Evolutionary conservation across 2,797 vertebrate genomes (phyloP).

Genomic region (Iguana delicatissima): DNA sequence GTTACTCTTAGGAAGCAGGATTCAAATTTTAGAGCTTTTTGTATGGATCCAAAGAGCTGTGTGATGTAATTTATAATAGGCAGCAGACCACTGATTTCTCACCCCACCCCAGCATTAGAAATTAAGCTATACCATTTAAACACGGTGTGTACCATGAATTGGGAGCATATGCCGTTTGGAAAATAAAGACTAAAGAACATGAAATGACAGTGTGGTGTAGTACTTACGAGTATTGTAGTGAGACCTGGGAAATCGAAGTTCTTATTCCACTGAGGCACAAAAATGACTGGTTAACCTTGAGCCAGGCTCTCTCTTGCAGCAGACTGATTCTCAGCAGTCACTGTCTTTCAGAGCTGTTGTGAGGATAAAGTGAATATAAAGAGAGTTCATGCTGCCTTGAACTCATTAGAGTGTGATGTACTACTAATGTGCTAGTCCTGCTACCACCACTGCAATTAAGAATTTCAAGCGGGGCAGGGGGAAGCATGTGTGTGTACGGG

Average conservation of each 20-base stretch:
- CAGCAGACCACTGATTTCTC: not conserved
- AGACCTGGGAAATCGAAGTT: not conserved
- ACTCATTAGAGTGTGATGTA: not conserved
- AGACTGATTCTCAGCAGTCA: not conserved
- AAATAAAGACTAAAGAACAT: not conserved
- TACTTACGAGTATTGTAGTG: not conserved
- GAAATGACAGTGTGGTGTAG: not conserved
- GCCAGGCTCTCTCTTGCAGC: not conserved
- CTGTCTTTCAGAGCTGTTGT: not conserved
- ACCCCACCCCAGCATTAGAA: not conserved
- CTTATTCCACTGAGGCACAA: not conserved
- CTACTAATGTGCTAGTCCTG: not conserved
- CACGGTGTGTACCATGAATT: not conserved
- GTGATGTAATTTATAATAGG: not conserved
- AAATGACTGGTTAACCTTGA: not conserved
- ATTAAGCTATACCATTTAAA: not conserved
- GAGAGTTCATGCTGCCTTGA: not conserved
- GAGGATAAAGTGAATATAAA: not conserved
- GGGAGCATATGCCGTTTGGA: not conserved
- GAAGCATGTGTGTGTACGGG: not conserved
- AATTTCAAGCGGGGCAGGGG: not conserved
- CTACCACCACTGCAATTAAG: not conserved
- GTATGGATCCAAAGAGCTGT: not conserved
- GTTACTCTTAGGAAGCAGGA: not conserved
- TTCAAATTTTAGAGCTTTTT: not conserved